Conservation (phyloP, 2,797 vertebrate genomes). For the Tolypeutes matacus region DNA sequence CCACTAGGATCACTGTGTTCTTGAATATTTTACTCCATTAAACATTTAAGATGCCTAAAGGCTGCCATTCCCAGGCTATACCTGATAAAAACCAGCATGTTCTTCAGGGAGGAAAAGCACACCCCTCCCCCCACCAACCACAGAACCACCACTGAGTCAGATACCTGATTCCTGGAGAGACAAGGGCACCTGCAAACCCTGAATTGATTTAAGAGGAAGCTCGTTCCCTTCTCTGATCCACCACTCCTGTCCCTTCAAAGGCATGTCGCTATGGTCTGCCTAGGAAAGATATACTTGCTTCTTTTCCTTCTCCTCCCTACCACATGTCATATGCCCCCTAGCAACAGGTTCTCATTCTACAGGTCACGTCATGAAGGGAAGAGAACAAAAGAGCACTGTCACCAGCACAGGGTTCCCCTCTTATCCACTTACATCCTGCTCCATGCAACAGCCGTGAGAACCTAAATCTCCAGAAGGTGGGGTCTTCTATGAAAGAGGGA, state of each 20-base stretch:
- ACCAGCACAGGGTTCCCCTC: background rate
- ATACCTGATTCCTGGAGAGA: background rate
- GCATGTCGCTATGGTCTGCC: background rate
- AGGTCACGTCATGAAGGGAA: background rate
- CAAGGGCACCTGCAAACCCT: background rate
- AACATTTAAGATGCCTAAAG: slow-evolving; percentile 44
- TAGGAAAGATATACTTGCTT: slow-evolving; percentile 40
- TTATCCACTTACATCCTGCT: background rate
- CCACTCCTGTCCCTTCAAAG: slow-evolving; percentile 60
- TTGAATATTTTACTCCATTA: slow-evolving; percentile 26
- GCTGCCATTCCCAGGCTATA: slow-evolving; percentile 46
- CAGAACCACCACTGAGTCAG: background rate
- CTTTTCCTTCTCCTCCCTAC: slow-evolving; percentile 54
- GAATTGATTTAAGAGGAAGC: background rate
- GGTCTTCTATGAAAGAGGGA: background rate
- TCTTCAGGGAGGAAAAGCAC: slow-evolving; percentile 12
- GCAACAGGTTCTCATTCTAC: slow-evolving; percentile 45
- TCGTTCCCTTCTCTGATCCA: background rate
- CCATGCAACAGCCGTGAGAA: background rate
- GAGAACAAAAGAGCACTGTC: background rate
- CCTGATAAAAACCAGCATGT: slow-evolving; percentile 18
- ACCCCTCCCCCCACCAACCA: background rate
- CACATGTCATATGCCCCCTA: slow-evolving; percentile 51
- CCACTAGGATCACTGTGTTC: background rate
- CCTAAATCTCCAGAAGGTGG: background rate